These are phyloP conservation scores for Colaptes auratus DNA, from an alignment of 2,113 vertebrate genomes.

Conservation along the genomic window DNA sequence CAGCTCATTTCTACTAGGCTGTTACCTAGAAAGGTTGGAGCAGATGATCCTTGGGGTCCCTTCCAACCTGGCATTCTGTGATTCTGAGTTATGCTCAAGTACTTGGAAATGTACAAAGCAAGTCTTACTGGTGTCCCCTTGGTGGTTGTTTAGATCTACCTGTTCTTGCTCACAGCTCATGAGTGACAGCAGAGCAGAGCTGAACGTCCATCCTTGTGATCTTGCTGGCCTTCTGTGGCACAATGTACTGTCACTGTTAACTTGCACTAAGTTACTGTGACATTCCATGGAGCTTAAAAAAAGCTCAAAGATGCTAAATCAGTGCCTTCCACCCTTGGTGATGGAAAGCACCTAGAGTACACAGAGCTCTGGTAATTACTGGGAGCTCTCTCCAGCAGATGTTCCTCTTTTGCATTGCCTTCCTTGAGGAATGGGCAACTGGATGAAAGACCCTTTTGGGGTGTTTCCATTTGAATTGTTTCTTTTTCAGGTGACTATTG, in stretches of 20 bases:
- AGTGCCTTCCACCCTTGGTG: not conserved
- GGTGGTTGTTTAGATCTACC: not conserved
- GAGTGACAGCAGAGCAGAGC: not conserved
- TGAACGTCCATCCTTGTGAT: not conserved
- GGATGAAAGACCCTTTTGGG: not conserved
- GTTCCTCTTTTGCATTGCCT: not conserved
- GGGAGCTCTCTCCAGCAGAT: not conserved
- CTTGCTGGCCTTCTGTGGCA: not conserved
- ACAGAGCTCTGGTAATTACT: not conserved
- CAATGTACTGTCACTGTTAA: not conserved
- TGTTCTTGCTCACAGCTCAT: not conserved
- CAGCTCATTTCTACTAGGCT: too few species aligned
- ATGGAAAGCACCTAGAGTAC: not conserved
- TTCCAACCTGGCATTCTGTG: too few species aligned
- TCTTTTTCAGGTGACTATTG: constrained; percentile 86
- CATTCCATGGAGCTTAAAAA: not conserved
- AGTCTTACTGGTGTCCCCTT: not conserved
- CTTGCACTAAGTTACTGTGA: not conserved
- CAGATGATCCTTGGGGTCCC: too few species aligned
- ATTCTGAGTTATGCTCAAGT: not conserved
- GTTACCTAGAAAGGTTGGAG: too few species aligned
- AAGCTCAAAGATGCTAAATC: not conserved
- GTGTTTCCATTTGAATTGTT: not conserved
- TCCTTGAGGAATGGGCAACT: not conserved
- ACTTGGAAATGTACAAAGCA: not conserved